phyloP scores from a whole-genome alignment of 2,888 invertebrate species.

The Emesis castigata region DNA sequence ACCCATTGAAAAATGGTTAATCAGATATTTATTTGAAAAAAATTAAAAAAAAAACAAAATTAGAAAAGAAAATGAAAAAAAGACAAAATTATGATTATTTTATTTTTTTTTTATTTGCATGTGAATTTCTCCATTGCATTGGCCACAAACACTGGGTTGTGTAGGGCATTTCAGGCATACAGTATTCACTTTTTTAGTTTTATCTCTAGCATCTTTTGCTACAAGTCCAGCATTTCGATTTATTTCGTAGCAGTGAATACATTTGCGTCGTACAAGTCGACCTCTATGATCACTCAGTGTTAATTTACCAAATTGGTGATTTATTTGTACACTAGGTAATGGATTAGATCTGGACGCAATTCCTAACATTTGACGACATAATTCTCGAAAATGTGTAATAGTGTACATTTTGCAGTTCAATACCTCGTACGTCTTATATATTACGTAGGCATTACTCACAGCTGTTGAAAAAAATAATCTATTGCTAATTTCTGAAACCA shows the following conservation, averaged over 20 bases:
- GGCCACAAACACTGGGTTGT: too few relatives aligned
- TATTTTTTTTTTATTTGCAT: background rate
- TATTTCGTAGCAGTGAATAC: background rate
- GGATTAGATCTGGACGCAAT: background rate
- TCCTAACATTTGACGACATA: background rate
- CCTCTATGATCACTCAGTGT: background rate
- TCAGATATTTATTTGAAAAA: background rate
- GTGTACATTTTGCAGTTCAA: too few relatives aligned
- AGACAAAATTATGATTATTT: background rate
- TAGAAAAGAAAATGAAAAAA: background rate
- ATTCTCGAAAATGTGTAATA: too few relatives aligned
- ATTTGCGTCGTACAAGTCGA: background rate
- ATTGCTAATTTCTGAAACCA: too few relatives aligned
- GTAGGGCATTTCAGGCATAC: slow-evolving; percentile 17
- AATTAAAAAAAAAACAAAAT: background rate
- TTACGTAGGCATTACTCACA: too few relatives aligned
- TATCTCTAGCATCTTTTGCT: slow-evolving; percentile 4
- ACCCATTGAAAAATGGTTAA: slow-evolving; percentile 10
- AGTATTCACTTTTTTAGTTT: slow-evolving; percentile 26
- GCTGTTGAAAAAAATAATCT: too few relatives aligned
- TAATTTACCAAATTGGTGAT: background rate
- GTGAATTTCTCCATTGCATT: slow-evolving; percentile 20
- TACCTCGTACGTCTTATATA: too few relatives aligned
- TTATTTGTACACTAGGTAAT: background rate
- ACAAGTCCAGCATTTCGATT: slow-evolving; percentile 13